These are phyloP conservation scores for Caradrina clavipalpis DNA, from an alignment of 2,888 invertebrate species.

Conservation along the genomic window DNA sequence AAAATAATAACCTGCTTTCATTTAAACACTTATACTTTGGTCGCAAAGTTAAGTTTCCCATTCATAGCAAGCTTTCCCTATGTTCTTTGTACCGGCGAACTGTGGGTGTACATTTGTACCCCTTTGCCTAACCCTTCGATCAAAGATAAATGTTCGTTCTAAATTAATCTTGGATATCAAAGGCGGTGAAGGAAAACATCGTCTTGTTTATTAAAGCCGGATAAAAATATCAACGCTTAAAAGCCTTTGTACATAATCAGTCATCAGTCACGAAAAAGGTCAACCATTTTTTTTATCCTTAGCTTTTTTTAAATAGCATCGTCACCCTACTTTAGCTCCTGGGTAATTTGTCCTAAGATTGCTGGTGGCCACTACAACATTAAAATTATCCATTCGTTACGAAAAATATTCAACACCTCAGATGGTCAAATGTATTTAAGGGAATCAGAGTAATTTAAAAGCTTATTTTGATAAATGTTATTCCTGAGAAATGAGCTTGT, in stretches of 20 bases:
- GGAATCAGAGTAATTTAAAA: constrained; percentile 20
- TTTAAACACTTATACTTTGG: too few species aligned
- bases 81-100: too few species aligned
- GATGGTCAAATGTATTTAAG: constrained; percentile 26
- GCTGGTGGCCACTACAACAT: constrained; percentile 49
- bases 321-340: constrained; percentile 49
- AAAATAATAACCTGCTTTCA: too few species aligned
- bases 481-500: neutral
- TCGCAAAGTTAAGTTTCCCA: too few species aligned
- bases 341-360: constrained; percentile 60
- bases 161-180: too few species aligned
- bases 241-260: constrained; percentile 15
- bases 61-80: too few species aligned
- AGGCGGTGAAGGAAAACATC: too few species aligned
- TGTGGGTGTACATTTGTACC: too few species aligned
- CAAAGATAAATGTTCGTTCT: too few species aligned
- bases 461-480: constrained; percentile 29
- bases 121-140: too few species aligned
- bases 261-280: constrained; percentile 13
- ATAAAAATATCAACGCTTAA: constrained; percentile 26
- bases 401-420: constrained; percentile 37
- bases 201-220: neutral
- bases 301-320: neutral
- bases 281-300: constrained; percentile 3
- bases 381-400: constrained; percentile 55